phyloP scores from a whole-genome alignment of 2,113 vertebrate species.

The Esox niger region DNA sequence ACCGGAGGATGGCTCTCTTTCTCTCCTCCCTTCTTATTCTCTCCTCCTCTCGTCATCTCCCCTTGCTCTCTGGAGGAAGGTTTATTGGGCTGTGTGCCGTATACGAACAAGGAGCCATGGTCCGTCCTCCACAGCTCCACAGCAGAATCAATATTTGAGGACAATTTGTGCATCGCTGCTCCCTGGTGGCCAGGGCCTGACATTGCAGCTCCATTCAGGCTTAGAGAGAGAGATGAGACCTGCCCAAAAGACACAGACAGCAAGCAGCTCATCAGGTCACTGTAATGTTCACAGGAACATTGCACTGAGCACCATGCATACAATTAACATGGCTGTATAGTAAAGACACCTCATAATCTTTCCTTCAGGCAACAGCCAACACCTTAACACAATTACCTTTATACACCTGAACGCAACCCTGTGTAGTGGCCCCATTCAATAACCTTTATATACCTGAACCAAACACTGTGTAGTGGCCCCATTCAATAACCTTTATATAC shows the following conservation, averaged over 20 bases:
- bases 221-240: constrained; percentile 21
- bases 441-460: no score
- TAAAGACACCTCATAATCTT: constrained; percentile 1
- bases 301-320: constrained; percentile 30
- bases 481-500: no score
- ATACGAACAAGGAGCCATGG: constrained; percentile 51
- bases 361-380: not conserved
- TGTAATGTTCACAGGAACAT: constrained; percentile 35
- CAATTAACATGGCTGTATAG: constrained; percentile 24
- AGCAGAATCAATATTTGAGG: constrained; percentile 68
- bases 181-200: constrained; percentile 50
- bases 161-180: constrained; percentile 55
- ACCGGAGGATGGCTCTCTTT: constrained; percentile 25
- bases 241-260: constrained; percentile 18
- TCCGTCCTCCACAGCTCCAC: constrained; percentile 44
- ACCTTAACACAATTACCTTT: not conserved
- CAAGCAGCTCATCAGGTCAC: constrained; percentile 28
- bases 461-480: no score
- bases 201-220: constrained; percentile 35
- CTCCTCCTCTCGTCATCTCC: not conserved
- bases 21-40: not conserved
- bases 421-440: no score
- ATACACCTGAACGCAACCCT: no score
- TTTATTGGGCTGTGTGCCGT: constrained; percentile 45
- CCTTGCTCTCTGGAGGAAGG: constrained; percentile 35